Evolutionary conservation across 2,888 invertebrate genomes (phyloP), one percentile per base, ranked within the genome.

Genomic region (Nymphalis c-album): DNA sequence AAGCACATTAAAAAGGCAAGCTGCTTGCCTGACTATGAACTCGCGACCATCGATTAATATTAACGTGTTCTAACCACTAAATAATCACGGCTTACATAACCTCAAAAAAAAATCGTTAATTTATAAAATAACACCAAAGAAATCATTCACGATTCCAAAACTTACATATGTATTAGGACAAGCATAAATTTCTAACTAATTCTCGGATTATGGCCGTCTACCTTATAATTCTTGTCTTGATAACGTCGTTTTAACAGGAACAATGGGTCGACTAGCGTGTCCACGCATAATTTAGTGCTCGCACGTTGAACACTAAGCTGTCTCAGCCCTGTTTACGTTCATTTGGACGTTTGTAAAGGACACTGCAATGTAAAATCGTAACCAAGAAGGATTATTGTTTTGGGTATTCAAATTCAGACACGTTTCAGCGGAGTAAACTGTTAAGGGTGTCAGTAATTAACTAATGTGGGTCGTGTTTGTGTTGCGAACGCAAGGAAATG

Each of bases 211-310:
- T 26, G 59, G 50, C 26, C 45, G 31, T 10, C 35, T 57, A 57
- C 57, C 53, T 65, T 65, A 60, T 65, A 65, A 65, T 65, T 65
- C 65, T 48, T 46, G 20, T 55, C 60, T 62, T 62, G 61, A 51
- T 62, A 62, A 51, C 60, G 47, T 20, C 22, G 45, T 64, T 51
- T 51, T 47, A 53, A 51, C 53, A 59, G 63, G 62, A 46, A 68
- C 68, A 64, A 60, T 53, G 45, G 69, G 20, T 31, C 46, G 31
- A 47, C 35, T 60, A 53, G 31, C 70, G 71, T 71, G 71, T 63
- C 60, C 60, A 47, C 68, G 71, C 71, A 71, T 71, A 71, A 71
- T 68, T 71, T 71, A 68, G 58, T 58, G 61, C 63, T 66, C 68
- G 66, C 63, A 65, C 26, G 57, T 57, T 63, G 53, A 59, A 58